A percentile compares a stretch with the other conserved stretches of the same genome.
Conservation (phyloP, 2,113 vertebrate genomes). For the Cricetomys ansorgei region DNA sequence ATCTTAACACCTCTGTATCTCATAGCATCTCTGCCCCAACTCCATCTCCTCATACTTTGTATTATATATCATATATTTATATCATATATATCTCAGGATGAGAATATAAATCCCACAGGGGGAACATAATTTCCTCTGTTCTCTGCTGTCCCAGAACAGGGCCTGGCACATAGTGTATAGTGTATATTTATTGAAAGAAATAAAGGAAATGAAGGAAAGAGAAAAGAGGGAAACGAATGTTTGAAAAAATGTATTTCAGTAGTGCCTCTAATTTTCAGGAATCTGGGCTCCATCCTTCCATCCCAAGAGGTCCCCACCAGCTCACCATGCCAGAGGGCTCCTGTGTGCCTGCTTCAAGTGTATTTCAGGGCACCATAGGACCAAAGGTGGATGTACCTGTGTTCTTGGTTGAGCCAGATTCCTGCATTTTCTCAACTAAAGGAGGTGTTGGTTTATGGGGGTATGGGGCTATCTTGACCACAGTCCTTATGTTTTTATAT, state of each 20-base stretch:
- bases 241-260: not conserved
- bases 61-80: not conserved
- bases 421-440: not conserved
- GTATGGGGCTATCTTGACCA: not conserved
- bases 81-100: not conserved
- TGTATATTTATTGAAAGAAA: not conserved
- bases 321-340: fast-evolving
- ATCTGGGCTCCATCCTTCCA: not conserved
- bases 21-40: not conserved
- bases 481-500: not conserved
- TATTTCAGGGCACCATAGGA: not conserved
- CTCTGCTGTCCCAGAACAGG: not conserved
- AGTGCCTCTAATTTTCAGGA: not conserved
- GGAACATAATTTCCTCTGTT: not conserved
- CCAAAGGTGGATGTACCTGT: fast-evolving
- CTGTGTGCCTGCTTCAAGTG: not conserved
- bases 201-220: not conserved
- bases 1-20: not conserved
- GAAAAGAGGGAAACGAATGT: not conserved
- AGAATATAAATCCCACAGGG: not conserved
- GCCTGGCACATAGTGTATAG: not conserved
- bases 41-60: not conserved
- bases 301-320: not conserved
- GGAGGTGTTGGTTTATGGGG: not conserved
- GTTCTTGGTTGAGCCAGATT: not conserved